Conservation (phyloP, 2,888 invertebrate species). For the Scaptomyza parva region DNA sequence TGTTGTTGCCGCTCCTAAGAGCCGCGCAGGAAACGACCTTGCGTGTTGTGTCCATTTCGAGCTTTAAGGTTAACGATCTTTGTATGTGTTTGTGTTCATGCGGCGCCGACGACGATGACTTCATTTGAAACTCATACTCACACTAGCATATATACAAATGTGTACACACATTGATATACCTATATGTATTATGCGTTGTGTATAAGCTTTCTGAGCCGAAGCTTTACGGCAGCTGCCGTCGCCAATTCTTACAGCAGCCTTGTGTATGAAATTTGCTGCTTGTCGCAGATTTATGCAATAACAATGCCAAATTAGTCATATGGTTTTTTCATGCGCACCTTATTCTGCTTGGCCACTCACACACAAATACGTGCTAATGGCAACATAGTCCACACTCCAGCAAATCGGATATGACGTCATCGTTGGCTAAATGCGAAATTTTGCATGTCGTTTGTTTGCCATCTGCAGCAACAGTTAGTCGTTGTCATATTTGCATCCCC, state of each 20-base stretch:
- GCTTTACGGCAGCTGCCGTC: conserved; percentile 36
- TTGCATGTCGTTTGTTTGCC: conserved; percentile 31
- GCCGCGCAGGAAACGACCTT: conserved; percentile 81
- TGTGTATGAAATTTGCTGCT: conserved; percentile 35
- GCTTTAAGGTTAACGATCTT: conserved; percentile 84
- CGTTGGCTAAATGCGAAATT: conserved; percentile 44
- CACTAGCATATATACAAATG: not conserved
- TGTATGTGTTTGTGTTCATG: conserved; percentile 47
- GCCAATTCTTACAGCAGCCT: conserved; percentile 31
- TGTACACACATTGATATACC: not conserved
- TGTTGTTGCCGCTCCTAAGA: conserved; percentile 18
- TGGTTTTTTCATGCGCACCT: conserved; percentile 56
- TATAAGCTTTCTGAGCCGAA: conserved; percentile 51
- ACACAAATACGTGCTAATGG: conserved; percentile 56
- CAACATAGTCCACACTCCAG: conserved; percentile 55
- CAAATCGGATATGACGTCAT: conserved; percentile 81
- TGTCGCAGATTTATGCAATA: conserved; percentile 70
- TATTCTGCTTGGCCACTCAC: conserved; percentile 17
- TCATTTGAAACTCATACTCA: conserved; percentile 59
- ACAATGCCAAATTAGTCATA: conserved; percentile 74
- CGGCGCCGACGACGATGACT: conserved; percentile 66
- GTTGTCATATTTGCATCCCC: conserved; percentile 41
- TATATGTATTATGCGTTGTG: conserved; percentile 6
- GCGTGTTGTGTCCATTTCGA: conserved; percentile 77
- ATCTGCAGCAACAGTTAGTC: conserved; percentile 53